phyloP scores from a whole-genome alignment of 2,888 invertebrate genomes.

The Microctonus aethiopoides region DNA sequence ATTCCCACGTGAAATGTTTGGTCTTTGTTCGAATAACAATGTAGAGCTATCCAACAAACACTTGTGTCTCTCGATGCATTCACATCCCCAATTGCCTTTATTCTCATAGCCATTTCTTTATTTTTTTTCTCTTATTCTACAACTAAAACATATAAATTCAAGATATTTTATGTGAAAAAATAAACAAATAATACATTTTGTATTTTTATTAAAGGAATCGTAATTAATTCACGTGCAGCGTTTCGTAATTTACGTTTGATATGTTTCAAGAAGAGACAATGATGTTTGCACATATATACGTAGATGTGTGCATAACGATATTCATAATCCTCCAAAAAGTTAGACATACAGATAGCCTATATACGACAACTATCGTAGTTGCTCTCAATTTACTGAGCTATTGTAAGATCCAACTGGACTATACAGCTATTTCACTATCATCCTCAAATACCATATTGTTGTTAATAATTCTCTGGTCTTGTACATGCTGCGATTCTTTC shows the following conservation, averaged over 20 bases:
- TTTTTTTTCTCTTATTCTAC: too few species aligned
- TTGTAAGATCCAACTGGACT: not conserved
- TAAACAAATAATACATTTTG: too few species aligned
- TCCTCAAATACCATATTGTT: not conserved
- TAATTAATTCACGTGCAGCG: not conserved
- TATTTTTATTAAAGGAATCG: not conserved
- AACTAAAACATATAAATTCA: too few species aligned
- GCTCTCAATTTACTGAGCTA: not conserved
- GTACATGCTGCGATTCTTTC: not conserved
- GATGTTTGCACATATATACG: too few species aligned
- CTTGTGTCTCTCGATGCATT: not conserved
- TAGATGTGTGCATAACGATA: too few species aligned
- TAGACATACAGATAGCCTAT: too few species aligned
- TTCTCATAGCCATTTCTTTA: not conserved
- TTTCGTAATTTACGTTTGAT: too few species aligned
- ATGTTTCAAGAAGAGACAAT: too few species aligned
- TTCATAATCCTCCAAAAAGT: too few species aligned
- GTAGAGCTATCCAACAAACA: not conserved
- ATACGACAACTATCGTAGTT: too few species aligned
- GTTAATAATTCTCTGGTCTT: not conserved
- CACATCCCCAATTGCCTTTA: not conserved
- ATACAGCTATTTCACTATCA: not conserved
- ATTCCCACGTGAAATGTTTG: slow-evolving; percentile 12
- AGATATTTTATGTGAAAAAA: too few species aligned
- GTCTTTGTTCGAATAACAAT: slow-evolving; percentile 14